Conservation (phyloP, 2,113 vertebrate genomes). For the Hemichromis elongatus region DNA sequence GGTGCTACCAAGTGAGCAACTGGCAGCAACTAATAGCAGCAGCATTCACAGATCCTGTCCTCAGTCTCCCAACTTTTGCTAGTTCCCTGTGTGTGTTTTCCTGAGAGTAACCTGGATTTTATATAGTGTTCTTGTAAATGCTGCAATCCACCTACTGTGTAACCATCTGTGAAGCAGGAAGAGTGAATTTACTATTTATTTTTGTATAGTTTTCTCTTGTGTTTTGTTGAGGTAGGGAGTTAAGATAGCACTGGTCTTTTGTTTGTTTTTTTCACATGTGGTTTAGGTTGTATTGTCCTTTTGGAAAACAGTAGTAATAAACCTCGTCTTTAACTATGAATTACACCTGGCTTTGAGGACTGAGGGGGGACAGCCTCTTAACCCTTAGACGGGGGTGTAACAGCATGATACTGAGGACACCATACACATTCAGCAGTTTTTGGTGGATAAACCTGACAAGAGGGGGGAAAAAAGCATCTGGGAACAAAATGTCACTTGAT, state of each 20-base stretch:
- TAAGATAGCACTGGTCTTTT: not conserved
- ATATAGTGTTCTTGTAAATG: not conserved
- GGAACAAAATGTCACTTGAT: not conserved
- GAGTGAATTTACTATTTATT: not conserved
- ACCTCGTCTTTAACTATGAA: too few species aligned
- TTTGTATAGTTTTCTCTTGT: not conserved
- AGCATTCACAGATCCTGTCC: not conserved
- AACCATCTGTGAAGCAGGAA: not conserved
- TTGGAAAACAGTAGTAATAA: too few species aligned
- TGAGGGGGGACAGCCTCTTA: too few species aligned
- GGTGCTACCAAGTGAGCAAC: not conserved
- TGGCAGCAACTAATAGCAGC: not conserved
- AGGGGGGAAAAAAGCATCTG: not conserved
- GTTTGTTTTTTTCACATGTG: not conserved
- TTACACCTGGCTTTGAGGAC: too few species aligned
- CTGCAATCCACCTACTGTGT: not conserved
- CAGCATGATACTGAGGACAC: too few species aligned
- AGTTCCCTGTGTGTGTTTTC: not conserved
- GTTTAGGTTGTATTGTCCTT: not conserved
- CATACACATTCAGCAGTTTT: not conserved
- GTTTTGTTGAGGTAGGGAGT: not conserved
- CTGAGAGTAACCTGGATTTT: not conserved
- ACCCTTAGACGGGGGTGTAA: too few species aligned
- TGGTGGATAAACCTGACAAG: not conserved
- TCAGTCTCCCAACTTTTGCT: not conserved